phyloP scores from a whole-genome alignment of 2,888 invertebrate genomes.

The Chloroclystis v-ata region DNA sequence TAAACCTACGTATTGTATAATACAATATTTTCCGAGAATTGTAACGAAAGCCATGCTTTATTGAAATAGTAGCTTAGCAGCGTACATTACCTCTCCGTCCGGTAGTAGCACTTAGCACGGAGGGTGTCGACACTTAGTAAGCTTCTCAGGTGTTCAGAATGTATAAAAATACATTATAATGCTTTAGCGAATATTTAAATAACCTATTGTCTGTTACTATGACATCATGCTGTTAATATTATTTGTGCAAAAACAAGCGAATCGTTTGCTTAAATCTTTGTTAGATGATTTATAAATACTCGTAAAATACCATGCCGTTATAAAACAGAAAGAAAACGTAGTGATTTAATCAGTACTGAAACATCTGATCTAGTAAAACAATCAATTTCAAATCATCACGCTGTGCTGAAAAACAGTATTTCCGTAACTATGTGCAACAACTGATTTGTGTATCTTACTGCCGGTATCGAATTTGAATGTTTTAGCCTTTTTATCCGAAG shows the following conservation, averaged over 20 bases:
- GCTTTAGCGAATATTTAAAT: constrained; percentile 12
- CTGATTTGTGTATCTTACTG: constrained; percentile 62
- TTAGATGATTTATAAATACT: neutral
- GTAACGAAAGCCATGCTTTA: constrained; percentile 20
- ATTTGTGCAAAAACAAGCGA: neutral
- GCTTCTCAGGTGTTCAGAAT: constrained; percentile 19
- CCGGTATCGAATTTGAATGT: constrained; percentile 81
- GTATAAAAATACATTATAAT: constrained; percentile 13
- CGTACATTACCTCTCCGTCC: constrained; percentile 20
- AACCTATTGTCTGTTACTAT: constrained; percentile 4
- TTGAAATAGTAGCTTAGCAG: constrained; percentile 14
- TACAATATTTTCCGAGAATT: neutral
- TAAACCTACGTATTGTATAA: neutral
- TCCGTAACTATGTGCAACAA: constrained; percentile 37
- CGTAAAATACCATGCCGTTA: constrained; percentile 5
- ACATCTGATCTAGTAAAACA: neutral
- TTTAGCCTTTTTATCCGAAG: constrained; percentile 75
- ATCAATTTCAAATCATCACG: constrained; percentile 25
- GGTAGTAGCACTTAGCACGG: constrained; percentile 19
- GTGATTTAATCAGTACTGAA: neutral
- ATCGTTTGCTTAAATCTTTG: neutral
- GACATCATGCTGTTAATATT: constrained; percentile 11
- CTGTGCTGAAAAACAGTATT: constrained; percentile 30
- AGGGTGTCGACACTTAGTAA: constrained; percentile 24
- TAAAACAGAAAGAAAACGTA: neutral